phyloP scores from a whole-genome alignment of 2,113 vertebrate species.

The Scatophagus argus region DNA sequence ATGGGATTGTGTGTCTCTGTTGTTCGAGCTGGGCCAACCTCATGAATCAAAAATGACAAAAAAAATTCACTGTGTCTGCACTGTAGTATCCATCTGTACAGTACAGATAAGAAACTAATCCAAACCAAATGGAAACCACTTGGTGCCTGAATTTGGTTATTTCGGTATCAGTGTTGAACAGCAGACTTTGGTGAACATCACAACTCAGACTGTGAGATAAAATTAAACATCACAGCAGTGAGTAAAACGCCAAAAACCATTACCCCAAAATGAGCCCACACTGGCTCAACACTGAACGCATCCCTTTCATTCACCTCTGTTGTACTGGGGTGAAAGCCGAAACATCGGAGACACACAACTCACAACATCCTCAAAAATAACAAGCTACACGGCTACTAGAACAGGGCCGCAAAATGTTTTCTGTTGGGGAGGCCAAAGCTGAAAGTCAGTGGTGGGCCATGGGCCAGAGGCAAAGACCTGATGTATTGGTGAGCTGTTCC shows the following conservation, averaged over 20 bases:
- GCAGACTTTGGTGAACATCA: constrained; percentile 46
- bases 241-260: not conserved
- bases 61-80: constrained; percentile 39
- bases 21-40: constrained; percentile 50
- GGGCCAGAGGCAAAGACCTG: too few relatives aligned
- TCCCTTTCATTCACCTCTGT: not conserved
- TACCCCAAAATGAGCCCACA: not conserved
- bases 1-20: constrained; percentile 53
- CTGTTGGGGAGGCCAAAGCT: too few relatives aligned
- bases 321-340: not conserved
- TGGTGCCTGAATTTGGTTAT: constrained; percentile 47
- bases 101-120: constrained; percentile 74
- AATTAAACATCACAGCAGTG: constrained; percentile 1
- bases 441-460: too few relatives aligned
- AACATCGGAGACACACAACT: too few relatives aligned
- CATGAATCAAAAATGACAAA: constrained; percentile 57
- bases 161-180: constrained; percentile 53
- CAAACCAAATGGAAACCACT: constrained; percentile 51
- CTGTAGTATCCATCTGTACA: constrained; percentile 63
- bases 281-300: not conserved
- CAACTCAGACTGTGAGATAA: constrained; percentile 24
- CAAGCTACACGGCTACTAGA: too few relatives aligned
- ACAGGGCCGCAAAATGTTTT: too few relatives aligned
- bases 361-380: not conserved
- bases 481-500: too few relatives aligned